Conservation (phyloP, 2,797 vertebrate species). For the Chaetodon trifasciatus region DNA sequence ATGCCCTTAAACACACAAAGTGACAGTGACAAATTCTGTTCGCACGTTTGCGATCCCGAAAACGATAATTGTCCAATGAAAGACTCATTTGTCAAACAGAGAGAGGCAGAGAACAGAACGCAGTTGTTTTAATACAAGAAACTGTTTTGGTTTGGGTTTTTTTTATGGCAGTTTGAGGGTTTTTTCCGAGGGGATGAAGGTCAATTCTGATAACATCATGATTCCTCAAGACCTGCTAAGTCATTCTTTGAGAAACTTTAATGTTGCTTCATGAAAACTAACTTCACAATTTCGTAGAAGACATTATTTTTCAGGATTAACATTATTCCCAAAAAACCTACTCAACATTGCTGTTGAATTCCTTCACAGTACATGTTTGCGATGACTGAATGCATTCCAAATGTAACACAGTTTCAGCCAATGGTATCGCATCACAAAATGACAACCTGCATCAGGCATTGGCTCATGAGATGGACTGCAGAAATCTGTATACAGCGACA, state of each 20-base stretch:
- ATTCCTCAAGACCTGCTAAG: not conserved
- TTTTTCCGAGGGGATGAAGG: not conserved
- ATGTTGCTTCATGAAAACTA: not conserved
- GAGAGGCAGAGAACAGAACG: slow-evolving; percentile 39
- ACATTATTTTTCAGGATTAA: not conserved
- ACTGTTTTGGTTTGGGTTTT: not conserved
- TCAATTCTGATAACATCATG: not conserved
- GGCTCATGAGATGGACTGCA: not conserved
- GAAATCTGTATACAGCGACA: not conserved
- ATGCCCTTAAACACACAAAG: slow-evolving; percentile 96
- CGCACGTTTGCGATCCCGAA: slow-evolving; percentile 82
- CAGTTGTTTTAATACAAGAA: slow-evolving; percentile 27
- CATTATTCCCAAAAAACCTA: no score
- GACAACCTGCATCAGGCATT: not conserved
- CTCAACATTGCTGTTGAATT: no score
- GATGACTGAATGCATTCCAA: slow-evolving; percentile 3
- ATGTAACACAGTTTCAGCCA: not conserved
- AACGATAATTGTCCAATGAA: slow-evolving; percentile 87
- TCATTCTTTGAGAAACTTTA: not conserved
- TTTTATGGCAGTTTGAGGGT: not conserved
- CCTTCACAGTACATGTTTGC: no score
- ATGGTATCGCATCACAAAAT: not conserved
- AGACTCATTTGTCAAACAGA: slow-evolving; percentile 84
- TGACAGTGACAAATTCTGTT: slow-evolving; percentile 88
- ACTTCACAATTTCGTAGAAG: not conserved